Evolutionary conservation across 2,113 vertebrate species (phyloP).

Genomic region (Alethe diademata): DNA sequence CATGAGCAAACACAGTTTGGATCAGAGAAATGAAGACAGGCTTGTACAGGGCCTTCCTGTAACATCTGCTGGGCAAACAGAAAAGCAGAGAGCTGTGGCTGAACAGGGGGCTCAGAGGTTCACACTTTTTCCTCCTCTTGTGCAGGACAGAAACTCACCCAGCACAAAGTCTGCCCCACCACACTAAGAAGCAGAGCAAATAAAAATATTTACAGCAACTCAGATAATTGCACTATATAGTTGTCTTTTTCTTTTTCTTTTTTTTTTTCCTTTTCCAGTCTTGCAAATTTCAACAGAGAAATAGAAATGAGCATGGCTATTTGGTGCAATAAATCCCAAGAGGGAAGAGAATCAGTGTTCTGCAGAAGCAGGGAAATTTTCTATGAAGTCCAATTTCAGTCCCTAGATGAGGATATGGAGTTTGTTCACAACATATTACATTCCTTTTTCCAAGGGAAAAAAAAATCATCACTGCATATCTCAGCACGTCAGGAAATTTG

Average conservation of each 20-base stretch:
- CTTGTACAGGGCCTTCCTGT: background rate
- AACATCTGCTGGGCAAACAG: background rate
- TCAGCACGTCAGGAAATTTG: background rate
- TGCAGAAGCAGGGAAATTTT: background rate
- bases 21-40: background rate
- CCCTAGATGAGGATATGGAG: background rate
- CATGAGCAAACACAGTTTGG: background rate
- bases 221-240: background rate
- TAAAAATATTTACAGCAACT: background rate
- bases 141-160: background rate
- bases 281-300: background rate
- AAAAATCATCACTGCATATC: background rate
- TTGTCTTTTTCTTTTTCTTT: background rate
- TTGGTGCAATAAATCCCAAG: slow-evolving; percentile 9
- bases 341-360: background rate
- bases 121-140: background rate
- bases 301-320: background rate
- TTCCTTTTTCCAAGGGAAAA: background rate
- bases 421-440: background rate
- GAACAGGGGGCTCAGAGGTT: background rate
- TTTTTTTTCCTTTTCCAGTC: background rate
- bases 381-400: background rate
- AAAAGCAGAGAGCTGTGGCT: background rate
- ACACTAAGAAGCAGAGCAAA: background rate
- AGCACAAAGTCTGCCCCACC: background rate